A percentile compares a stretch with the other conserved stretches of the same genome.
Evolutionary conservation across 2,113 vertebrate genomes (phyloP).

Genomic region (Verasper variegatus): DNA sequence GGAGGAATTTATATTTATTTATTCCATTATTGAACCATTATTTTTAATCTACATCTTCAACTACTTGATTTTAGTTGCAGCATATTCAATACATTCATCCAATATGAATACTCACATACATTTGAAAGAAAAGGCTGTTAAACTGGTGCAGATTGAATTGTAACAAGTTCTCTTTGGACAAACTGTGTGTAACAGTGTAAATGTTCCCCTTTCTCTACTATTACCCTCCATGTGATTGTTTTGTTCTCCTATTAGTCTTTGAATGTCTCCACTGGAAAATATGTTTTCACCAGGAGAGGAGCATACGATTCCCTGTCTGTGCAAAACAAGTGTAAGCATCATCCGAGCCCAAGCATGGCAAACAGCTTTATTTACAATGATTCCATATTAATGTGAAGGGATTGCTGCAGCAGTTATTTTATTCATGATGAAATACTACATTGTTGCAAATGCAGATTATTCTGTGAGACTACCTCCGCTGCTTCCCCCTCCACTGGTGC

Average conservation of each 20-base stretch:
- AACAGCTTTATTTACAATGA: no score
- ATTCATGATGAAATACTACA: neutral
- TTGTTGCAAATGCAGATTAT: neutral
- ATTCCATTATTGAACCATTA: no score
- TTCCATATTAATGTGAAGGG: no score
- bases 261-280: no score
- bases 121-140: no score
- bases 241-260: no score
- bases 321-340: neutral
- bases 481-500: slow-evolving; percentile 80
- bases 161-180: no score
- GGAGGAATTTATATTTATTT: neutral
- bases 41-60: no score
- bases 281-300: no score
- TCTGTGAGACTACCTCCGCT: slow-evolving; percentile 78
- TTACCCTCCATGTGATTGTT: no score
- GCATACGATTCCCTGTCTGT: neutral
- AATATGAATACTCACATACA: neutral
- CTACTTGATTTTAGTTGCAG: no score
- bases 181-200: neutral
- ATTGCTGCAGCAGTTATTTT: neutral
- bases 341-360: neutral
- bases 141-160: no score
- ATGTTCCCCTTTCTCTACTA: neutral
- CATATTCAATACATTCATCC: neutral